A percentile compares a stretch with the other conserved stretches of the same genome.
Conservation (phyloP, 2,113 vertebrate genomes). For the Vombatus ursinus region DNA sequence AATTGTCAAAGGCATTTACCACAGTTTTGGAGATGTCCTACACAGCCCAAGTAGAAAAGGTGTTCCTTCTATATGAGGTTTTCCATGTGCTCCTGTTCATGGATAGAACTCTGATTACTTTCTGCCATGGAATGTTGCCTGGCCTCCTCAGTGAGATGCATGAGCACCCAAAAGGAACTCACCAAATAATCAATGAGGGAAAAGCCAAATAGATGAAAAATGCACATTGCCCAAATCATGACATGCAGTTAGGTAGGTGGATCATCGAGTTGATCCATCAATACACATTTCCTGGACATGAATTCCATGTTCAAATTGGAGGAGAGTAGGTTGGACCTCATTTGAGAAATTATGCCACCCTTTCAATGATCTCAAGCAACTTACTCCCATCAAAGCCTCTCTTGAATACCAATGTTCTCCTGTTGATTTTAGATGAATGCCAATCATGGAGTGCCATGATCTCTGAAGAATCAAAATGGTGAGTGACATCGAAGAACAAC, state of each 20-base stretch:
- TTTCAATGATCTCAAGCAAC: background rate
- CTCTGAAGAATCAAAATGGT: background rate
- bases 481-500: background rate
- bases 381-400: background rate
- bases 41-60: background rate
- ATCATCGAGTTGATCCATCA: background rate
- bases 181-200: background rate
- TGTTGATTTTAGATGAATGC: background rate
- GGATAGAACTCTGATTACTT: background rate
- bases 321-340: background rate
- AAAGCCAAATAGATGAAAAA: background rate
- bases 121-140: background rate
- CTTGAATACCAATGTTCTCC: background rate
- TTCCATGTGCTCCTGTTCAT: background rate
- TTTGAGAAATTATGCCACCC: background rate
- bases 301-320: background rate
- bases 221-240: background rate
- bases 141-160: background rate
- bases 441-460: background rate
- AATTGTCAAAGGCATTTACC: background rate
- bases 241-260: background rate
- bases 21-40: background rate
- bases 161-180: background rate
- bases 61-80: background rate
- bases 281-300: background rate